These are phyloP conservation scores for Porites australiensis DNA, from an alignment of 64 coral and sea anemone genomes.

Conservation along the genomic window DNA sequence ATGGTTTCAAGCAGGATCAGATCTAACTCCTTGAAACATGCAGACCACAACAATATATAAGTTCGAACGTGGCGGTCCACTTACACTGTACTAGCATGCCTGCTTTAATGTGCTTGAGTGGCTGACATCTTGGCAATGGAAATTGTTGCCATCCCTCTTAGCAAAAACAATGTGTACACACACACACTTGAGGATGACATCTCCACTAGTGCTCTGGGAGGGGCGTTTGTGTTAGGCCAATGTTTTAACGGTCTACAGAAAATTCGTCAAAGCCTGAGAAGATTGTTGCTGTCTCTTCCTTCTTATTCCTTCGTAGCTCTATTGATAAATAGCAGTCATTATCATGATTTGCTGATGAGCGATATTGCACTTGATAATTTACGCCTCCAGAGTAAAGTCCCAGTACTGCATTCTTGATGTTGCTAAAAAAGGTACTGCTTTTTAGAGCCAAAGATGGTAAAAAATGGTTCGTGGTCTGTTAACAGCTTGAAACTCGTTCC, in stretches of 20 bases:
- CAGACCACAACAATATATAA: too few relatives aligned
- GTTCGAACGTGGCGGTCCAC: too few relatives aligned
- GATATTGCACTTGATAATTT: slow-evolving; percentile 4
- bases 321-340: background rate
- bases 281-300: background rate
- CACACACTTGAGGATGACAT: background rate
- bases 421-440: slow-evolving; percentile 40
- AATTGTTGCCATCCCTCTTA: background rate
- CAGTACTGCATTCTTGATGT: slow-evolving; percentile 27
- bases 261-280: background rate
- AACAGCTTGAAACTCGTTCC: slow-evolving; percentile 14
- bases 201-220: background rate
- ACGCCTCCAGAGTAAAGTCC: slow-evolving; percentile 46
- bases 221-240: background rate
- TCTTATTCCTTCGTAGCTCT: background rate
- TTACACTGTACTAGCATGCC: too few relatives aligned
- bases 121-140: background rate
- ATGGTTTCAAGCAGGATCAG: too few relatives aligned
- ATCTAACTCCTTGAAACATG: too few relatives aligned
- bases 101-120: too few relatives aligned
- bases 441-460: slow-evolving; percentile 35
- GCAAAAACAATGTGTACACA: slow-evolving; percentile 22
- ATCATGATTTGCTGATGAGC: background rate
- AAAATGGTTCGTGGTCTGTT: background rate
- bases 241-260: background rate